Evolutionary conservation across 2,797 vertebrate species (phyloP).

Genomic region (Dipus sagitta): DNA sequence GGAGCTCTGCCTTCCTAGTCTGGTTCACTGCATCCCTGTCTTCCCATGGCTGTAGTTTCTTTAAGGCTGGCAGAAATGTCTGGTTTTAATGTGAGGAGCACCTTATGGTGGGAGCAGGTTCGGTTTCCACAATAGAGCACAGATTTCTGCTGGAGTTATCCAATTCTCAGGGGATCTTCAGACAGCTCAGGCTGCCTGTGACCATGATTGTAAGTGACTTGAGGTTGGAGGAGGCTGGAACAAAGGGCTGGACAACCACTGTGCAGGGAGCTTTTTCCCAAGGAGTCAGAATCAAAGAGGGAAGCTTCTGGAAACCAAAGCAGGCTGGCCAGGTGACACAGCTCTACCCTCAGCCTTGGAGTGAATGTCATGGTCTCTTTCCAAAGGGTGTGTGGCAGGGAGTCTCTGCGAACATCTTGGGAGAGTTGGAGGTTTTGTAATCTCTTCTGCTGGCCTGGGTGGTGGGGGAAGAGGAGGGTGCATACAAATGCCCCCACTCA

Average conservation of each 20-base stretch:
- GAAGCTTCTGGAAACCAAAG: slow-evolving; percentile 25
- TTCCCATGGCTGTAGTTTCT: neutral
- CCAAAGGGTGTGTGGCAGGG: no score
- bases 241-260: neutral
- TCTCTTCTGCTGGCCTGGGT: neutral
- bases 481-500: neutral
- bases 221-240: slow-evolving; percentile 17
- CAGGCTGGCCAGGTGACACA: neutral
- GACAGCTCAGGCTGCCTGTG: neutral
- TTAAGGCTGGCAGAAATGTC: neutral
- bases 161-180: neutral
- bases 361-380: neutral
- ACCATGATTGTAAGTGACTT: slow-evolving; percentile 72
- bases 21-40: rapidly evolving
- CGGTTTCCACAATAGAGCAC: neutral
- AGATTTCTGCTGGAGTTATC: neutral
- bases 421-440: neutral
- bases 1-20: neutral
- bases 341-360: neutral
- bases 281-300: neutral
- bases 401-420: neutral
- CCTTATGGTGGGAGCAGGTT: neutral
- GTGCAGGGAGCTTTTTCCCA: neutral
- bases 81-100: slow-evolving; percentile 47
- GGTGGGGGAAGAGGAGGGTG: neutral